These are phyloP conservation scores for Heliconius aoede DNA, from an alignment of 2,888 invertebrate species.

Conservation along the genomic window DNA sequence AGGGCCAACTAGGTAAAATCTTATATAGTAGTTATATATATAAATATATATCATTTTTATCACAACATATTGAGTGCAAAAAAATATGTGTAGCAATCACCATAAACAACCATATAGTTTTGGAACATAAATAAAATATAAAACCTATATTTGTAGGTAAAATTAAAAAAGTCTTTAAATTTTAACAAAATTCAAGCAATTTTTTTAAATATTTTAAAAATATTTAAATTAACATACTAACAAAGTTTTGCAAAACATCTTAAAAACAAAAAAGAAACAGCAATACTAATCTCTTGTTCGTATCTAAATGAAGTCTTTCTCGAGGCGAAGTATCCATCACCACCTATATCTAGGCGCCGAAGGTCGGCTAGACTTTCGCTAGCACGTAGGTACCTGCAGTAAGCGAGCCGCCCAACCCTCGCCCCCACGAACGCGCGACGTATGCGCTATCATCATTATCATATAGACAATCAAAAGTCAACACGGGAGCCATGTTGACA, in stretches of 20 bases:
- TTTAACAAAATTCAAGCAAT: too few species aligned
- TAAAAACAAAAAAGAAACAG: constrained; percentile 1
- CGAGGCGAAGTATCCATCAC: constrained; percentile 67
- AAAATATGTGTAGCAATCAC: neutral
- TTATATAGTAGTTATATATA: neutral
- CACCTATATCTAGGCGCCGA: constrained; percentile 77
- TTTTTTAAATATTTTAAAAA: too few species aligned
- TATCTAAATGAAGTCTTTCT: constrained; percentile 71
- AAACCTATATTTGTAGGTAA: too few species aligned
- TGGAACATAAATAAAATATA: too few species aligned
- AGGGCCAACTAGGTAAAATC: constrained; percentile 7
- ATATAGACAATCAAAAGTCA: constrained; percentile 62
- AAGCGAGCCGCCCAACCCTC: constrained; percentile 72
- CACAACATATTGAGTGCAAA: neutral
- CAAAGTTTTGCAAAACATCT: neutral
- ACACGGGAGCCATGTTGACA: constrained; percentile 74
- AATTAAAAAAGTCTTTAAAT: too few species aligned
- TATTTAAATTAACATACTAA: neutral
- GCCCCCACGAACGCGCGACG: constrained; percentile 69
- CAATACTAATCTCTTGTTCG: constrained; percentile 45
- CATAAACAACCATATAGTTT: too few species aligned
- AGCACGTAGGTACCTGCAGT: constrained; percentile 59
- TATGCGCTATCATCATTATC: constrained; percentile 68
- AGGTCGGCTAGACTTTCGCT: constrained; percentile 82
- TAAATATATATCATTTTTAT: neutral